A percentile compares a stretch with the other conserved stretches of the same genome.
phyloP scores from a whole-genome alignment of 2,797 vertebrate genomes.

The Melanogrammus aeglefinus region DNA sequence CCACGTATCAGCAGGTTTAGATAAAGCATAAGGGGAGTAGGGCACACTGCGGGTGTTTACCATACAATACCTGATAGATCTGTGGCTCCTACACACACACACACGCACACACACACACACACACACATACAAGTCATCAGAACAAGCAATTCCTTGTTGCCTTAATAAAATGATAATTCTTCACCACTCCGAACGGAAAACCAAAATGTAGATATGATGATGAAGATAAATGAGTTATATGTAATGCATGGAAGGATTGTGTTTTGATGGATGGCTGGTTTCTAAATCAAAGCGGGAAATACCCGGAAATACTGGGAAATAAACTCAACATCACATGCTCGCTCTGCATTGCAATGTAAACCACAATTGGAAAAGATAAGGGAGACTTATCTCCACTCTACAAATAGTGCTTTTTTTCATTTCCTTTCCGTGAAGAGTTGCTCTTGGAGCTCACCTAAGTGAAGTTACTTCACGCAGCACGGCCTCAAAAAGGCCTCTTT shows the following conservation, averaged over 20 bases:
- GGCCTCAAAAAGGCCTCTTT: too few relatives aligned
- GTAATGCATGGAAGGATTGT: neutral
- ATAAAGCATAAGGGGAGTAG: slow-evolving; percentile 40
- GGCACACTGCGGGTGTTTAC: slow-evolving; percentile 71
- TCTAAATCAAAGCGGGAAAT: neutral
- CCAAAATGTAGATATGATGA: neutral
- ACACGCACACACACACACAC: slow-evolving; percentile 26
- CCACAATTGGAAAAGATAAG: neutral
- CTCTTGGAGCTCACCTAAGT: too few relatives aligned
- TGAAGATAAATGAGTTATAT: neutral
- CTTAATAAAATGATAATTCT: slow-evolving; percentile 11
- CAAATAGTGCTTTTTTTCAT: too few relatives aligned
- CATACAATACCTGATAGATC: slow-evolving; percentile 86
- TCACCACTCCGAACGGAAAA: neutral
- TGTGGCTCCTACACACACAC: slow-evolving; percentile 86
- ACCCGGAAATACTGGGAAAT: neutral
- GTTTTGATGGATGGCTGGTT: slow-evolving; percentile 5
- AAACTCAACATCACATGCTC: neutral
- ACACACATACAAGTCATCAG: slow-evolving; percentile 42
- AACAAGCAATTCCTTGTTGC: neutral
- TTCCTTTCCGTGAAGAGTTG: too few relatives aligned
- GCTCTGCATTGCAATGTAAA: too few relatives aligned
- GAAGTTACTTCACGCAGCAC: too few relatives aligned
- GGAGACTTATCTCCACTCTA: too few relatives aligned
- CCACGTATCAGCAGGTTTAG: slow-evolving; percentile 34